Percentiles rank a stretch among this genome's conserved stretches.
These are phyloP conservation scores for Danionella dracula DNA, from an alignment of 2,797 vertebrate species.

Conservation along the genomic window DNA sequence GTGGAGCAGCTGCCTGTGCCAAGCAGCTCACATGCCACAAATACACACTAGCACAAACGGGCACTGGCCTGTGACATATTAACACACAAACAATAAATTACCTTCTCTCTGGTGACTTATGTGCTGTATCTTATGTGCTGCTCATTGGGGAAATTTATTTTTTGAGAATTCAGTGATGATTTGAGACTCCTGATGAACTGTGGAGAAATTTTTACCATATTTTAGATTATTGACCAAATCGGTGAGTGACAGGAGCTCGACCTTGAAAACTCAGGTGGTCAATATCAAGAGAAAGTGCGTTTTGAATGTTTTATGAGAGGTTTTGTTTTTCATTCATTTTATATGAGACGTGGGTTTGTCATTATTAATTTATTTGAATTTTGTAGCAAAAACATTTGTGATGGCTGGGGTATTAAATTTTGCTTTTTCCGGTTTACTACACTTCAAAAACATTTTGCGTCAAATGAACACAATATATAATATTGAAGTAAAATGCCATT, in stretches of 20 bases:
- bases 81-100: constrained; percentile 96
- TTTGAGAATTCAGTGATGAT: background rate
- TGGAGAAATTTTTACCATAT: constrained; percentile 33
- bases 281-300: background rate
- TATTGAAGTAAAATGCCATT: too few relatives aligned
- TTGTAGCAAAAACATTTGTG: too few relatives aligned
- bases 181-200: background rate
- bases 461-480: too few relatives aligned
- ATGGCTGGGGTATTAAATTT: too few relatives aligned
- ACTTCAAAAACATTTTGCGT: too few relatives aligned
- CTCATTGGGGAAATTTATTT: constrained; percentile 59
- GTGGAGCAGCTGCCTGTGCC: constrained; percentile 78
- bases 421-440: too few relatives aligned
- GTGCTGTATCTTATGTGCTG: constrained; percentile 85
- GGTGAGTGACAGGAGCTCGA: background rate
- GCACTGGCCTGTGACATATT: constrained; percentile 97
- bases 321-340: background rate
- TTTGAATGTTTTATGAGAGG: background rate
- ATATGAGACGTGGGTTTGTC: background rate
- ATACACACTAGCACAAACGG: constrained; percentile 88
- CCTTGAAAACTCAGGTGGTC: background rate
- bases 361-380: background rate
- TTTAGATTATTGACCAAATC: background rate
- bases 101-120: constrained; percentile 81
- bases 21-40: constrained; percentile 82